Evolutionary conservation across 2,797 vertebrate genomes (phyloP).

Genomic region (Melanotaenia maccullochi): DNA sequence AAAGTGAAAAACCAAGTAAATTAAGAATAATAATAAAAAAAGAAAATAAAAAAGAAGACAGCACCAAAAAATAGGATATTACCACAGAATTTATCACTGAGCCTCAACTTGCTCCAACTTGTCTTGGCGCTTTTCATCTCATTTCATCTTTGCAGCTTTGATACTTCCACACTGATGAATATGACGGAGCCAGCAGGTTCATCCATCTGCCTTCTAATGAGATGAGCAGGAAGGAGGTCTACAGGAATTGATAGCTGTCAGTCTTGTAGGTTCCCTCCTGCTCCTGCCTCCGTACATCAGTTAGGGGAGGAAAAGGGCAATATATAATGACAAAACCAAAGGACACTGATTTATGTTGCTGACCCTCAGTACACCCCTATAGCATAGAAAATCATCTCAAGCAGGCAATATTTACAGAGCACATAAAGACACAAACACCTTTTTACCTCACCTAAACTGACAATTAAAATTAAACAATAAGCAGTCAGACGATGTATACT

Average conservation of each 20-base stretch:
- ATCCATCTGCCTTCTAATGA: constrained; percentile 73
- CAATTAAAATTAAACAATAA: no score
- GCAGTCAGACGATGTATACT: not conserved
- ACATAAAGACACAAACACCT: no score
- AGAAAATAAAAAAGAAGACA: not conserved
- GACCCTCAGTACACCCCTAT: constrained; percentile 41
- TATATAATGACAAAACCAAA: constrained; percentile 65
- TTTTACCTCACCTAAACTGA: no score
- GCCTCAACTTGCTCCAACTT: constrained; percentile 11
- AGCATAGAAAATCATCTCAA: constrained; percentile 45
- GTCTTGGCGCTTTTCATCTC: constrained; percentile 27
- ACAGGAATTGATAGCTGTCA: constrained; percentile 72
- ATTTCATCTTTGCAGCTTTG: constrained; percentile 41
- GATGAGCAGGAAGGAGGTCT: constrained; percentile 63
- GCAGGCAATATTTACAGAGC: constrained; percentile 36
- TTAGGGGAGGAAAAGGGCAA: constrained; percentile 70
- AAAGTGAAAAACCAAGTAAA: not conserved
- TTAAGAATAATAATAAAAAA: not conserved
- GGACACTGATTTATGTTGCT: constrained; percentile 66
- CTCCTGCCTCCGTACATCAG: constrained; percentile 73
- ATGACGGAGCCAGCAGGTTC: constrained; percentile 49
- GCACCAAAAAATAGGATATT: not conserved
- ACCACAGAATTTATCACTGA: not conserved
- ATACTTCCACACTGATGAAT: constrained; percentile 47
- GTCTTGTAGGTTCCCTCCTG: constrained; percentile 72